Evolutionary conservation across 2,113 vertebrate species (phyloP).

Genomic region (Ailuropoda melanoleuca): DNA sequence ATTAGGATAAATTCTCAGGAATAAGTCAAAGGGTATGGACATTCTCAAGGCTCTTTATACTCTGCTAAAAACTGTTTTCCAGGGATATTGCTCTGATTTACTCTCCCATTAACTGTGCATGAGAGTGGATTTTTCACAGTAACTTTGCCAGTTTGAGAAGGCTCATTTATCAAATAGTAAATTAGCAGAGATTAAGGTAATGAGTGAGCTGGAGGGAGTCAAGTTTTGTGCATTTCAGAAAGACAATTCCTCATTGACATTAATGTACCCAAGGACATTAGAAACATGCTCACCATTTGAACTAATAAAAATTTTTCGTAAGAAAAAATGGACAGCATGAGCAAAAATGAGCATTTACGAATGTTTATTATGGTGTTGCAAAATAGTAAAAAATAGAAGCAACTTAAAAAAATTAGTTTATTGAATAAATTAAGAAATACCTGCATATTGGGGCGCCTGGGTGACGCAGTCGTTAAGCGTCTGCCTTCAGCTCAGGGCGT

Average conservation of each 20-base stretch:
- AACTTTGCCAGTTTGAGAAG: not conserved
- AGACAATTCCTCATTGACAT: not conserved
- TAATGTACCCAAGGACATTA: not conserved
- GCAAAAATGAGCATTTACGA: not conserved
- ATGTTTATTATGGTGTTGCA: not conserved
- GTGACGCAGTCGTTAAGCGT: too few relatives aligned
- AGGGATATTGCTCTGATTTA: conserved; percentile 29
- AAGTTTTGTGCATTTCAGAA: conserved; percentile 14
- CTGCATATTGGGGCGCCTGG: too few relatives aligned
- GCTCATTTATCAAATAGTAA: conserved; percentile 27
- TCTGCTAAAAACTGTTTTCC: conserved; percentile 38
- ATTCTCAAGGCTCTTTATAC: not conserved
- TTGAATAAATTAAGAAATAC: not conserved
- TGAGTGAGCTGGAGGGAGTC: not conserved
- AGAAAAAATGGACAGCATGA: not conserved
- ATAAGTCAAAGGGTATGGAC: not conserved
- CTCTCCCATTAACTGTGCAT: not conserved
- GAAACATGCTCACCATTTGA: not conserved
- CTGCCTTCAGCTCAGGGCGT: too few relatives aligned
- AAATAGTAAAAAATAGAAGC: not conserved
- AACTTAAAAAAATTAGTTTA: not conserved
- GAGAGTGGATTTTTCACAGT: not conserved
- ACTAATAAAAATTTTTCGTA: not conserved
- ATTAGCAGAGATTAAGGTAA: conserved; percentile 10
- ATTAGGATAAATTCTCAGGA: conserved; percentile 49